Conservation (phyloP, 2,888 invertebrate genomes). For the Eulithis testata region DNA sequence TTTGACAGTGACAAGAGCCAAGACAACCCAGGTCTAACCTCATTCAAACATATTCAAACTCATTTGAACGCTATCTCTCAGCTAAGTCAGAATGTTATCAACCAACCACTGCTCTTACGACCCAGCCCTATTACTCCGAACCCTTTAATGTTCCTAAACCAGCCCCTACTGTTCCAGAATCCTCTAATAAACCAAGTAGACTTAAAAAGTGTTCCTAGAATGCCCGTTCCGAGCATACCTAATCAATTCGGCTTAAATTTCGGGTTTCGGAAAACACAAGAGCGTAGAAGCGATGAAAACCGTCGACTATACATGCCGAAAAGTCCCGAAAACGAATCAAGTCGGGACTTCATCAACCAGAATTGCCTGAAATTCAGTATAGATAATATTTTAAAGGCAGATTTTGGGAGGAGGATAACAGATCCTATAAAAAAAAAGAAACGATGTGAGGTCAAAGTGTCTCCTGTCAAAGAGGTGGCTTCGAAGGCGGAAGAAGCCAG, state of each 20-base stretch:
- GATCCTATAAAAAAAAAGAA: conserved; percentile 87
- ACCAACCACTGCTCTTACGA: conserved; percentile 72
- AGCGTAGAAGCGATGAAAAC: conserved; percentile 67
- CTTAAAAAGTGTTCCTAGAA: conserved; percentile 63
- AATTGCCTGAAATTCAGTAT: conserved; percentile 91
- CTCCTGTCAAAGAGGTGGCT: conserved; percentile 63
- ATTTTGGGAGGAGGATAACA: conserved; percentile 90
- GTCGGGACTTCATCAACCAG: conserved; percentile 79
- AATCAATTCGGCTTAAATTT: conserved; percentile 70
- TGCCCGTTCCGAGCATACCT: conserved; percentile 63
- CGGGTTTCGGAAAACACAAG: conserved; percentile 58
- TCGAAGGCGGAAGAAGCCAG: conserved; percentile 66
- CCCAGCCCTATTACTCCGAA: conserved; percentile 81
- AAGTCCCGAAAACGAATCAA: conserved; percentile 71
- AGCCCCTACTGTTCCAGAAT: conserved; percentile 74
- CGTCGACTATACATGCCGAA: conserved; percentile 66
- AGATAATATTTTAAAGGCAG: conserved; percentile 93
- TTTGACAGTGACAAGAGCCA: conserved; percentile 58
- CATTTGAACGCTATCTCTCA: conserved; percentile 88
- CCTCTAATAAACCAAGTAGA: conserved; percentile 72
- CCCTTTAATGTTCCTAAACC: conserved; percentile 79
- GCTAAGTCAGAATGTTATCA: conserved; percentile 81
- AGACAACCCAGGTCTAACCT: conserved; percentile 72
- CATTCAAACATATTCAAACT: conserved; percentile 88
- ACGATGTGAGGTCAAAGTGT: conserved; percentile 61